These are phyloP conservation scores for Leptocoma aspasia DNA, from an alignment of 2,113 vertebrate species.

Conservation along the genomic window DNA sequence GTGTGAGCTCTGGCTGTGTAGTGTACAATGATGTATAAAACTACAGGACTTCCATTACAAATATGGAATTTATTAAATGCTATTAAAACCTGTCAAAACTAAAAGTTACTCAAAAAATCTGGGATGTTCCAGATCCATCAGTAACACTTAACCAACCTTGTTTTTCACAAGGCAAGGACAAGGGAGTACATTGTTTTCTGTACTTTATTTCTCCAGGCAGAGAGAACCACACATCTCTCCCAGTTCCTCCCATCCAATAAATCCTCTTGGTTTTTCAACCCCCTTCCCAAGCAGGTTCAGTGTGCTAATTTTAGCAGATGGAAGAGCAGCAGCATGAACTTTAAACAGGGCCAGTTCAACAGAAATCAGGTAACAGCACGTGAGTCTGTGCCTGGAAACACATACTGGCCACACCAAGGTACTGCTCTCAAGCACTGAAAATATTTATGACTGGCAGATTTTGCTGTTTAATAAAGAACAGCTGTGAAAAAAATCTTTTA, in stretches of 20 bases:
- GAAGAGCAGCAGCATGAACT: neutral
- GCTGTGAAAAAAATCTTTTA: neutral
- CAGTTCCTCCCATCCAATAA: neutral
- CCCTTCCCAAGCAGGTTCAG: neutral
- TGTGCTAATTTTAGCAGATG: neutral
- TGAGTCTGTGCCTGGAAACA: neutral
- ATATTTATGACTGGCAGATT: neutral
- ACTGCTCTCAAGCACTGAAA: neutral
- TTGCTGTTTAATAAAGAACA: neutral
- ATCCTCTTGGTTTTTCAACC: neutral
- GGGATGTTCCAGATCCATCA: neutral
- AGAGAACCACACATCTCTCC: neutral
- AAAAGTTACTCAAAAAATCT: neutral
- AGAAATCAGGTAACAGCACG: neutral
- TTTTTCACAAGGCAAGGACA: conserved; percentile 4
- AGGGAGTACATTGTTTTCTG: neutral
- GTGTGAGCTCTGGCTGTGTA: neutral
- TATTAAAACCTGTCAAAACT: neutral
- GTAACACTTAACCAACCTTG: neutral
- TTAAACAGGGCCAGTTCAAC: neutral
- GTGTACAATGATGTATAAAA: neutral
- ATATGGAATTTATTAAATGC: neutral
- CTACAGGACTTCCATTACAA: neutral
- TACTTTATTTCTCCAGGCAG: conserved; percentile 18
- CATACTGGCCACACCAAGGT: neutral